These are phyloP conservation scores for Sebastolobus alascanus DNA, from an alignment of 2,797 vertebrate species.

Conservation along the genomic window DNA sequence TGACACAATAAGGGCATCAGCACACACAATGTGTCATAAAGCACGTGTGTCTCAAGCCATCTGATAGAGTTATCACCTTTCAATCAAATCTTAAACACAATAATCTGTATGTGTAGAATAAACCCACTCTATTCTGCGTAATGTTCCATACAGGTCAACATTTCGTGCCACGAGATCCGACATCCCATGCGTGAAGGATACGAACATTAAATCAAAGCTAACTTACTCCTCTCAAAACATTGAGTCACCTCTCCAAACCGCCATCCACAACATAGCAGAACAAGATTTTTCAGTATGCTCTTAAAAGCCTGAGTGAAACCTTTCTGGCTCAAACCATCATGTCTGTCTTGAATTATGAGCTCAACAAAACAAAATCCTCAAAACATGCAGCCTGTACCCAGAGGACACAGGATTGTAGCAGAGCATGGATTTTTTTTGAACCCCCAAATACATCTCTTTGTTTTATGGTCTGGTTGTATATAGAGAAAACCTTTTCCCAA, in stretches of 20 bases:
- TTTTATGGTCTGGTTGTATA: slow-evolving; percentile 69
- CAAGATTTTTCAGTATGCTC: slow-evolving; percentile 42
- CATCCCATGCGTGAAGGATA: slow-evolving; percentile 17
- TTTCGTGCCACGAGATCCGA: slow-evolving; percentile 10
- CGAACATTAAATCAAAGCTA: slow-evolving; percentile 42
- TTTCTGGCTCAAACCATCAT: slow-evolving; percentile 72
- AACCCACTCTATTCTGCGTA: background rate
- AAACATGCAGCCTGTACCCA: slow-evolving; percentile 80
- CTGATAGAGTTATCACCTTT: background rate
- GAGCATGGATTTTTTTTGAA: slow-evolving; percentile 51
- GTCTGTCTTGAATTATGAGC: slow-evolving; percentile 86
- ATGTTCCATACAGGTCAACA: slow-evolving; percentile 1
- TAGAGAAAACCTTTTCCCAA: slow-evolving; percentile 60
- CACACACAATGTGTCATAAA: background rate
- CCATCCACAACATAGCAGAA: slow-evolving; percentile 68
- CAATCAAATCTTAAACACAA: background rate
- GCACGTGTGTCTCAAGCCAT: background rate
- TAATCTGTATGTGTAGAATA: background rate
- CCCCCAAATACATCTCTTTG: slow-evolving; percentile 74
- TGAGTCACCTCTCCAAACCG: slow-evolving; percentile 63
- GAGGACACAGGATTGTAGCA: slow-evolving; percentile 73
- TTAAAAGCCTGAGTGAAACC: slow-evolving; percentile 76
- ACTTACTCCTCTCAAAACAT: slow-evolving; percentile 41
- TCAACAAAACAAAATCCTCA: slow-evolving; percentile 83
- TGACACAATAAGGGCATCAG: background rate